Conservation (phyloP, 2,113 vertebrate species). For the Microtus montanus region DNA sequence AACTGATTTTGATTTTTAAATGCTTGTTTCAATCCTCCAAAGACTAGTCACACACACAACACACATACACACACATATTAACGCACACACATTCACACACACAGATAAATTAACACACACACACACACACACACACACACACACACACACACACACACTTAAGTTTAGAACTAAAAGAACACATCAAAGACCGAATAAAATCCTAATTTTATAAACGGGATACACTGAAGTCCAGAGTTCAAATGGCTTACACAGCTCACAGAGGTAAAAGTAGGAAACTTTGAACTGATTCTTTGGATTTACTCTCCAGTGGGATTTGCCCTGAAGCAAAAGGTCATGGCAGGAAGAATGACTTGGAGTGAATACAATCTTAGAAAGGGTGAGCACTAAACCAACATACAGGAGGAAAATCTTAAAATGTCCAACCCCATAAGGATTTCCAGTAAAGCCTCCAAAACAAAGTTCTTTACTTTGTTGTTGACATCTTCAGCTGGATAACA, state of each 20-base stretch:
- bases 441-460: not conserved
- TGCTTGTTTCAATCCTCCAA: not conserved
- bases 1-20: conserved; percentile 11
- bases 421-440: not conserved
- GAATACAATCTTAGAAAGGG: not conserved
- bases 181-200: not conserved
- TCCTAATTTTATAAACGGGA: not conserved
- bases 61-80: not conserved
- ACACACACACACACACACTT: not conserved
- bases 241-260: not conserved
- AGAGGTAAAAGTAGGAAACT: not conserved
- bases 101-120: not conserved
- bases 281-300: not conserved
- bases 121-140: no score
- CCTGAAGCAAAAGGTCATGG: not conserved
- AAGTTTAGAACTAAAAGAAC: conserved; percentile 14
- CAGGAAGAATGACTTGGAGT: not conserved
- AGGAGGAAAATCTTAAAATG: not conserved
- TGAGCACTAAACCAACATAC: not conserved
- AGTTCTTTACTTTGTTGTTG: not conserved
- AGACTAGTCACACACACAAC: not conserved
- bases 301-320: not conserved
- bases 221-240: not conserved
- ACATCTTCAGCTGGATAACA: not conserved
- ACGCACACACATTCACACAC: not conserved